A percentile compares a stretch with the other conserved stretches of the same genome.
These are phyloP conservation scores for Eretmocerus hayati DNA, from an alignment of 2,888 invertebrate species.

Conservation along the genomic window DNA sequence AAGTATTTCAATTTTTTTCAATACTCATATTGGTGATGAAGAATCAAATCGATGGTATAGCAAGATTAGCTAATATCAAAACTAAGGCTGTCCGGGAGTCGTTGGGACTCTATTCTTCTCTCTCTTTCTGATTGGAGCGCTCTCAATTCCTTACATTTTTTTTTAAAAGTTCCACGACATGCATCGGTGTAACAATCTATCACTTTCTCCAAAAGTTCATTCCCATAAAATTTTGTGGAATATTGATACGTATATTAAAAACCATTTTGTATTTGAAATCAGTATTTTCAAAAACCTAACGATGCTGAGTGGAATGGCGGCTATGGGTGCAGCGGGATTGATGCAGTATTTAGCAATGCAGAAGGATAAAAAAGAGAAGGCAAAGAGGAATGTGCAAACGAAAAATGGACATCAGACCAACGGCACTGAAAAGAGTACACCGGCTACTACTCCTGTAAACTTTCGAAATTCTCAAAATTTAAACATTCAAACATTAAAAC, in stretches of 20 bases:
- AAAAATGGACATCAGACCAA: neutral
- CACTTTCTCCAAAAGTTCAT: too few relatives aligned
- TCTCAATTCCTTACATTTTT: too few relatives aligned
- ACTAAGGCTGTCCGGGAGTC: too few relatives aligned
- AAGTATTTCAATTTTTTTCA: slow-evolving; percentile 15
- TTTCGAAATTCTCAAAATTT: too few relatives aligned
- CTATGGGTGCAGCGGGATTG: slow-evolving; percentile 43
- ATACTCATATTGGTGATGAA: too few relatives aligned
- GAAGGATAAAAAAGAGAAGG: slow-evolving; percentile 24
- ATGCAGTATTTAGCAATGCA: slow-evolving; percentile 41
- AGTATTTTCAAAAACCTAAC: slow-evolving; percentile 53
- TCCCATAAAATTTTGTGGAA: neutral
- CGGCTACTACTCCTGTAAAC: too few relatives aligned
- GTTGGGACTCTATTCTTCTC: too few relatives aligned
- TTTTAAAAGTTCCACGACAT: too few relatives aligned
- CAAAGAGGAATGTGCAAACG: slow-evolving; percentile 1
- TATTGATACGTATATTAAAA: neutral
- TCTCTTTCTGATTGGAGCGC: too few relatives aligned
- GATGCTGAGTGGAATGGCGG: slow-evolving; percentile 49
- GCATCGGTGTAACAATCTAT: too few relatives aligned
- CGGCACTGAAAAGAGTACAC: slow-evolving; percentile 29
- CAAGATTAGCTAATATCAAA: too few relatives aligned
- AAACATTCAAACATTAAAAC: slow-evolving; percentile 33
- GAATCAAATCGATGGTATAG: too few relatives aligned
- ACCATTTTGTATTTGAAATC: slow-evolving; percentile 1